Conservation (phyloP, 2,888 invertebrate species). For the Drosophila testacea region DNA sequence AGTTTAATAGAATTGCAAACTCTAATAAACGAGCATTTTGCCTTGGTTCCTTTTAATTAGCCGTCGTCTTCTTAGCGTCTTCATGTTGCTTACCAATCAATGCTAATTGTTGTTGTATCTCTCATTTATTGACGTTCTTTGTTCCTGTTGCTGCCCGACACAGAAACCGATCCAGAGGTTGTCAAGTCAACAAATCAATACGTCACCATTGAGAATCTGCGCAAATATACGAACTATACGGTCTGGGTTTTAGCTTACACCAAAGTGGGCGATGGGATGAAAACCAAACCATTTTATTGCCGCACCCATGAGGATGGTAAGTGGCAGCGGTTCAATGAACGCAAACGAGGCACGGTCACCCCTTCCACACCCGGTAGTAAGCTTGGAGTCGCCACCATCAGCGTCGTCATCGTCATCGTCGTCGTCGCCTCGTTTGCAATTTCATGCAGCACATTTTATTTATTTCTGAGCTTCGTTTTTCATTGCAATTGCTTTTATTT, state of each 20-base stretch:
- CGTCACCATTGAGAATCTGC: slow-evolving; percentile 89
- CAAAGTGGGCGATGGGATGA: slow-evolving; percentile 94
- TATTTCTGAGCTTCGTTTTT: slow-evolving; percentile 37
- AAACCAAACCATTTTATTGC: slow-evolving; percentile 93
- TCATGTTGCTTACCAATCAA: slow-evolving; percentile 63
- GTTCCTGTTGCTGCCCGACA: slow-evolving; percentile 10
- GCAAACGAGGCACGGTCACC: slow-evolving; percentile 62
- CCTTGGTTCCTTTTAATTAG: slow-evolving; percentile 58
- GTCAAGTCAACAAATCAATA: slow-evolving; percentile 88
- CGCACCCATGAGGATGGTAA: slow-evolving; percentile 96
- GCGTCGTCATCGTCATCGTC: slow-evolving; percentile 30
- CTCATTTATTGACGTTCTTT: slow-evolving; percentile 13
- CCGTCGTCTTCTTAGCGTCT: slow-evolving; percentile 30
- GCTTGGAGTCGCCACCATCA: background rate
- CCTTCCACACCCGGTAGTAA: slow-evolving; percentile 1
- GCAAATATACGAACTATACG: slow-evolving; percentile 96
- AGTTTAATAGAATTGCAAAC: background rate
- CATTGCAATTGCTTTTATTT: slow-evolving; percentile 51
- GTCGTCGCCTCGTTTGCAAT: slow-evolving; percentile 65
- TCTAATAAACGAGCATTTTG: slow-evolving; percentile 20
- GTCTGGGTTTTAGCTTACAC: slow-evolving; percentile 96
- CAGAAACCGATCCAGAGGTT: slow-evolving; percentile 91
- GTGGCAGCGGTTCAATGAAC: slow-evolving; percentile 78
- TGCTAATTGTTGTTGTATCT: slow-evolving; percentile 58
- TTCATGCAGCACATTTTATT: slow-evolving; percentile 56